These are phyloP conservation scores for Cryptophagus acutangulus DNA, from an alignment of 2,888 invertebrate species.

Conservation along the genomic window DNA sequence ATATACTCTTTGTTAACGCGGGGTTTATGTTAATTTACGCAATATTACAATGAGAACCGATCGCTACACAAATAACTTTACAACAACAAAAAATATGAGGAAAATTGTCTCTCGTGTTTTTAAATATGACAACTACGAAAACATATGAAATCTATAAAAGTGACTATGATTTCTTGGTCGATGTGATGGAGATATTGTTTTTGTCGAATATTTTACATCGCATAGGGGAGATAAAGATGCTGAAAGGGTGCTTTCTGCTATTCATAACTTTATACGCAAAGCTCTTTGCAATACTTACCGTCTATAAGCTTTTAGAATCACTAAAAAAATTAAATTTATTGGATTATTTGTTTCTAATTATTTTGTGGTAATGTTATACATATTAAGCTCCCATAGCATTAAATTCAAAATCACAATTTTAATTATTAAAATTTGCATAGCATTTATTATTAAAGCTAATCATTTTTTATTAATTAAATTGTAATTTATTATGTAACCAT, in stretches of 20 bases:
- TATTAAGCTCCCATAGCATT: no score
- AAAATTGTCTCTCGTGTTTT: slow-evolving; percentile 24
- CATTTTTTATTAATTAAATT: no score
- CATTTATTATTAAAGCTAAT: no score
- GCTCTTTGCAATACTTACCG: no score
- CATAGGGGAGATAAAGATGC: slow-evolving; percentile 4
- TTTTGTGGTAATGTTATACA: no score
- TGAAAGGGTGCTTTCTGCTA: neutral
- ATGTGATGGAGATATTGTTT: slow-evolving; percentile 3
- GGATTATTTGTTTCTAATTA: no score
- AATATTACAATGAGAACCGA: slow-evolving; percentile 25
- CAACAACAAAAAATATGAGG: slow-evolving; percentile 33
- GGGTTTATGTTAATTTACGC: slow-evolving; percentile 29
- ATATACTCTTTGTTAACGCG: slow-evolving; percentile 26
- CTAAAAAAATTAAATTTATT: no score
- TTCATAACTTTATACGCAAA: no score
- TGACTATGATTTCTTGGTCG: slow-evolving; percentile 1
- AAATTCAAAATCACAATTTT: no score
- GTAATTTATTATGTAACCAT: no score
- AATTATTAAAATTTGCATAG: no score
- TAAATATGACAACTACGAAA: slow-evolving; percentile 19
- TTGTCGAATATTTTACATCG: slow-evolving; percentile 1
- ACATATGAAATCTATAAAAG: slow-evolving; percentile 8
- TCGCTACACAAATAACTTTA: slow-evolving; percentile 32
- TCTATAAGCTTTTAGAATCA: no score